A percentile compares a stretch with the other conserved stretches of the same genome.
Conservation (phyloP, 2,888 invertebrate genomes). For the Lycophotia porphyrea region DNA sequence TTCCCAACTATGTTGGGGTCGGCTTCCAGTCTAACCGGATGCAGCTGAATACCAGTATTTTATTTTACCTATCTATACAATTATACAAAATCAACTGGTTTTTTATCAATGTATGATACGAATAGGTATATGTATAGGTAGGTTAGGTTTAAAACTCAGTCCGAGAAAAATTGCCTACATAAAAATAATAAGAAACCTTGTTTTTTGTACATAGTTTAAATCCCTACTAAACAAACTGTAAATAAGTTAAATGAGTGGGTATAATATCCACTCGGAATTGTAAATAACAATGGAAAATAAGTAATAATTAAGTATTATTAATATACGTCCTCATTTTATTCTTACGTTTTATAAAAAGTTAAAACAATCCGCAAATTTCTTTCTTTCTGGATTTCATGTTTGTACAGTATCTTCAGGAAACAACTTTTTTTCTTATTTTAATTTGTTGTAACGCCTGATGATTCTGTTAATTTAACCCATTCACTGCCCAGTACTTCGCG, state of each 20-base stretch:
- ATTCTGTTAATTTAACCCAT: background rate
- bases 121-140: background rate
- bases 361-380: background rate
- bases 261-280: constrained; percentile 40
- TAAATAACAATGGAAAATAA: constrained; percentile 37
- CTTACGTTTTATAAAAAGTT: constrained; percentile 10
- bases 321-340: constrained; percentile 20
- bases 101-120: background rate
- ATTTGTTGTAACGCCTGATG: background rate
- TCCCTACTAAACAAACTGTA: constrained; percentile 22
- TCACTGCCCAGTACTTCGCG: no score
- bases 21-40: no score
- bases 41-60: no score
- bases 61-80: background rate
- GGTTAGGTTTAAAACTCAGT: background rate
- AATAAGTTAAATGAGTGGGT: constrained; percentile 32
- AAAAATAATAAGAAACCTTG: background rate
- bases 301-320: constrained; percentile 42
- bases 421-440: background rate
- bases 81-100: constrained; percentile 8
- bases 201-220: constrained; percentile 41
- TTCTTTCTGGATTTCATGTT: constrained; percentile 36
- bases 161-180: constrained; percentile 28
- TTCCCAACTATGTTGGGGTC: no score
- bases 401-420: background rate